phyloP scores from a whole-genome alignment of 53 echinoderm and acorn worm genomes.

The Echinometra lucunter region DNA sequence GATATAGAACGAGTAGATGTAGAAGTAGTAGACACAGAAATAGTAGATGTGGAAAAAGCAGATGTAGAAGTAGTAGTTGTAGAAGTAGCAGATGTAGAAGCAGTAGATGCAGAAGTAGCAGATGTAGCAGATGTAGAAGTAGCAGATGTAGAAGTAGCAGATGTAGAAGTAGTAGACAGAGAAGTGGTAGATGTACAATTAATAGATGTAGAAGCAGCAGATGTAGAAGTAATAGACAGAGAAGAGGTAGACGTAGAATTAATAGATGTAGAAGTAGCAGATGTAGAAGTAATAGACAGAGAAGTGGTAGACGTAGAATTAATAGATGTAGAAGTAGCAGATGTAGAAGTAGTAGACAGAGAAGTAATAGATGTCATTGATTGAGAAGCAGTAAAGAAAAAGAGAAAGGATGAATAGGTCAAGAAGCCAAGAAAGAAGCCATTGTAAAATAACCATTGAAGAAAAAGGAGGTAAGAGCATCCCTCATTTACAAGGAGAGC shows the following conservation, averaged over 20 bases:
- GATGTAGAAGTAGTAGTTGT: constrained; percentile 3
- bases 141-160: constrained; percentile 39
- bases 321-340: constrained; percentile 23
- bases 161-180: constrained; percentile 56
- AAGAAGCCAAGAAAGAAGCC: too few relatives aligned
- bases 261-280: constrained; percentile 35
- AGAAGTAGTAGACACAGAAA: constrained; percentile 10
- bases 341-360: constrained; percentile 46
- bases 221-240: constrained; percentile 10
- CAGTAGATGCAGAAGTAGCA: neutral
- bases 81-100: constrained; percentile 25
- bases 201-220: constrained; percentile 1
- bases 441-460: too few relatives aligned
- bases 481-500: too few relatives aligned
- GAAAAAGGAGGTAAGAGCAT: too few relatives aligned
- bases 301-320: neutral
- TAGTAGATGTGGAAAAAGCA: constrained; percentile 16
- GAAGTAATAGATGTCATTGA: constrained; percentile 14
- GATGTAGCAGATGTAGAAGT: constrained; percentile 44
- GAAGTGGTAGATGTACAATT: constrained; percentile 32
- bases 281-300: constrained; percentile 14
- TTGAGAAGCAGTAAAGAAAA: constrained; percentile 16
- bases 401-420: neutral
- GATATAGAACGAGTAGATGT: constrained; percentile 1
- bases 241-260: neutral